phyloP scores from a whole-genome alignment of 2,113 vertebrate species.

The Crotalus tigris region DNA sequence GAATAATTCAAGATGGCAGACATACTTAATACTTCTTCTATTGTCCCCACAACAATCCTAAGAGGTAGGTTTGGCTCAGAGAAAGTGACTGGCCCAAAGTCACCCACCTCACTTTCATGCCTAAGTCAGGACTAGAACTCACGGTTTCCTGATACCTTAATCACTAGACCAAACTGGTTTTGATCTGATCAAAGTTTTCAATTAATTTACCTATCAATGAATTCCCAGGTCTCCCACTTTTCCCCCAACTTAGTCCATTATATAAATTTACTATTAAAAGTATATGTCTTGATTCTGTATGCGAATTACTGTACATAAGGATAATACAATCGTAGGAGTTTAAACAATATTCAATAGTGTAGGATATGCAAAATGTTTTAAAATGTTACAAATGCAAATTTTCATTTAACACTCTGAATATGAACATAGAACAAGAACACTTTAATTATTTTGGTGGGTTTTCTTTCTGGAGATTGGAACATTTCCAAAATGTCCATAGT shows the following conservation, averaged over 20 bases:
- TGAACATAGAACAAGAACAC: neutral
- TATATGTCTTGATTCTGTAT: neutral
- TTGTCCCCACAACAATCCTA: neutral
- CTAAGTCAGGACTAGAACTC: neutral
- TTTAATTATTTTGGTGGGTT: neutral
- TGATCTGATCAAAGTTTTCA: neutral
- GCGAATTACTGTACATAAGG: neutral
- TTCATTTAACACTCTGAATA: neutral
- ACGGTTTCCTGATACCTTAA: neutral
- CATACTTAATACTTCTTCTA: neutral
- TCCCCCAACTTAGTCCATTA: neutral
- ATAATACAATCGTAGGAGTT: neutral
- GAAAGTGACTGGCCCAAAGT: neutral
- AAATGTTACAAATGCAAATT: neutral
- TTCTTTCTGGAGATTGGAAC: neutral
- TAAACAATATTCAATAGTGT: neutral
- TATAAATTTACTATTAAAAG: neutral
- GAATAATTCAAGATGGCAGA: neutral
- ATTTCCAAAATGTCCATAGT: neutral
- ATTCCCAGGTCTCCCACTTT: neutral
- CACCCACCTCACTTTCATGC: neutral
- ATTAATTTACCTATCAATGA: neutral
- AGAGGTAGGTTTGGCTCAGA: neutral
- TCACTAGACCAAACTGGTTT: neutral
- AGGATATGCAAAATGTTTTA: neutral